A percentile compares a stretch with the other conserved stretches of the same genome.
These are phyloP conservation scores for Sturnus vulgaris DNA, from an alignment of 2,113 vertebrate genomes.

Conservation along the genomic window DNA sequence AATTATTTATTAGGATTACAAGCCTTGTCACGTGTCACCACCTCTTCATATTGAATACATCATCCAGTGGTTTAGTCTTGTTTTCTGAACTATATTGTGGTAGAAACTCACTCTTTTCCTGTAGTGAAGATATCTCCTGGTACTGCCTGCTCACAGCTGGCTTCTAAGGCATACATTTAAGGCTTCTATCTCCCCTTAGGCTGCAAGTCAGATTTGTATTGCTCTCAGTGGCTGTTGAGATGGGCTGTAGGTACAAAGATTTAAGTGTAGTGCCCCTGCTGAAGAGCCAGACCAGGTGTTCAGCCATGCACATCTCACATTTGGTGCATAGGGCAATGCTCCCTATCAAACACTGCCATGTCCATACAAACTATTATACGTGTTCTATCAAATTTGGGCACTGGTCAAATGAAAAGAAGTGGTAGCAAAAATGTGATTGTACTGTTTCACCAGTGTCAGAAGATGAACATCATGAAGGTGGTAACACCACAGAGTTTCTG, in stretches of 20 bases:
- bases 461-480: neutral
- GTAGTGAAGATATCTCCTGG: neutral
- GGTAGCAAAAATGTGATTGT: neutral
- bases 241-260: neutral
- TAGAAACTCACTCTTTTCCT: neutral
- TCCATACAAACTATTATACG: neutral
- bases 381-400: neutral
- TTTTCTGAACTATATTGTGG: neutral
- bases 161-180: neutral
- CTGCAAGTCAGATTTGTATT: neutral
- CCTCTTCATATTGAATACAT: neutral
- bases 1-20: neutral
- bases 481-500: neutral
- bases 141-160: neutral
- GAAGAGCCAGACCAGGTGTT: neutral
- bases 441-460: neutral
- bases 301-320: neutral
- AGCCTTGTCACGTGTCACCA: neutral
- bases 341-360: neutral
- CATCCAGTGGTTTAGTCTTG: neutral
- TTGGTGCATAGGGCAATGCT: neutral
- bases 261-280: neutral
- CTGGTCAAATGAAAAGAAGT: neutral
- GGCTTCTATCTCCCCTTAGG: neutral
- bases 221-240: neutral